Conservation (phyloP, 2,113 vertebrate species). For the Periophthalmodon schlosseri region DNA sequence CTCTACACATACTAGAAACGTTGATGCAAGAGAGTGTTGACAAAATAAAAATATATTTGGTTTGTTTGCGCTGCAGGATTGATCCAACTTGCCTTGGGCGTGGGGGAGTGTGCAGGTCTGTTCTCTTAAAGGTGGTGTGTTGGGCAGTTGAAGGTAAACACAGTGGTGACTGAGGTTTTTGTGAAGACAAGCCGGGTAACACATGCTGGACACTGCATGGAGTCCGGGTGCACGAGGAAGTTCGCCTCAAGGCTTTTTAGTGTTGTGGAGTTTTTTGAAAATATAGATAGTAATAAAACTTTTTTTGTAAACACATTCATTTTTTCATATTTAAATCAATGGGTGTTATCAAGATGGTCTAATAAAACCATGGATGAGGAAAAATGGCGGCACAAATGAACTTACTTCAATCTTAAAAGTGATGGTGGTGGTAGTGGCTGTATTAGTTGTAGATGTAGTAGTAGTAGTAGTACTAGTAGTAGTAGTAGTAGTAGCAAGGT, state of each 20-base stretch:
- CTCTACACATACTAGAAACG: conserved; percentile 3
- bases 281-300: not conserved
- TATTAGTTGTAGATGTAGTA: not conserved
- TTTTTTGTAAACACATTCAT: not conserved
- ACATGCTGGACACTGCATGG: conserved; percentile 6
- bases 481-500: not conserved
- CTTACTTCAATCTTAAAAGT: not conserved
- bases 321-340: not conserved
- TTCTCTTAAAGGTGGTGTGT: conserved; percentile 23
- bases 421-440: not conserved
- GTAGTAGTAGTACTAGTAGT: not conserved
- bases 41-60: conserved; percentile 33
- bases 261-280: not conserved
- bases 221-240: conserved; percentile 1
- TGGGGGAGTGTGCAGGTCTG: conserved; percentile 24
- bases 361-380: not conserved
- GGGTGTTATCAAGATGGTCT: not conserved
- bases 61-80: conserved; percentile 20
- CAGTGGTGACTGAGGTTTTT: conserved; percentile 21
- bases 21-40: conserved; percentile 35
- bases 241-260: not conserved
- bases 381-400: not conserved
- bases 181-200: conserved; percentile 11
- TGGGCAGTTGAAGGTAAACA: conserved; percentile 32
- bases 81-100: conserved; percentile 27